Evolutionary conservation across 1,140 invertebrate genomes (phyloP), one percentile per base, ranked within the genome.

Genomic region (Drosophila pseudoobscura): DNA sequence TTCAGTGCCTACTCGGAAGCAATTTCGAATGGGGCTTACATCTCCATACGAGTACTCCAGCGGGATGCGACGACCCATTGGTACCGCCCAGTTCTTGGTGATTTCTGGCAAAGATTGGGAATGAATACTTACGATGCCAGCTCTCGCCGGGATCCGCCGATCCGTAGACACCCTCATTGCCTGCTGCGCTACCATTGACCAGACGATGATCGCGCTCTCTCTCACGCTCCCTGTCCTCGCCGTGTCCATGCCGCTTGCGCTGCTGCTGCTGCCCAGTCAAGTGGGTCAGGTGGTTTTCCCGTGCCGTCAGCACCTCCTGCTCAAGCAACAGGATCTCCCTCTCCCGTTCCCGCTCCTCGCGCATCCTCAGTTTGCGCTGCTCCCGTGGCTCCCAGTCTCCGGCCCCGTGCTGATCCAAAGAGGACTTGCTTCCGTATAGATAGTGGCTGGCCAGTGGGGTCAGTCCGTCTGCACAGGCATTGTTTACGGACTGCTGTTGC

Each of bases 91-190:
- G 1, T 11, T 7, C 29, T 39, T 8, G 2, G 2, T 20, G 20
- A 20, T 20, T 20, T 20, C 20, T 5, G 24, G 24, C 5, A 26
- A 26, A 5, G 24, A 26, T 26, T 5, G 24, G 24, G 0, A 26
- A 26, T 4, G 24, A 8, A 3, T 22, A 90, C 90, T 91, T 65
- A 90, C 91, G 92, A 61, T 93, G 93, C 94, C 94, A 94, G 76
- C 92, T 93, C 65, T 96, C 95, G 46, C 94, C 94, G 64, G 96
- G 95, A 84, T 88, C 82, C 8, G 46, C 15, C 1, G 59, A 20
- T 22, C 43, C 56, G n/a, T 74, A 77, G 0, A 46, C 24, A 5
- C 15, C 43, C 20, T 75, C 68, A 52, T 56, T 69, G 66, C 35
- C 35, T 5, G 35, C 11, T 11, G 46, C 54, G 39, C 60, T 69